phyloP scores from a whole-genome alignment of 2,113 vertebrate species.

The Phoxinus phoxinus region DNA sequence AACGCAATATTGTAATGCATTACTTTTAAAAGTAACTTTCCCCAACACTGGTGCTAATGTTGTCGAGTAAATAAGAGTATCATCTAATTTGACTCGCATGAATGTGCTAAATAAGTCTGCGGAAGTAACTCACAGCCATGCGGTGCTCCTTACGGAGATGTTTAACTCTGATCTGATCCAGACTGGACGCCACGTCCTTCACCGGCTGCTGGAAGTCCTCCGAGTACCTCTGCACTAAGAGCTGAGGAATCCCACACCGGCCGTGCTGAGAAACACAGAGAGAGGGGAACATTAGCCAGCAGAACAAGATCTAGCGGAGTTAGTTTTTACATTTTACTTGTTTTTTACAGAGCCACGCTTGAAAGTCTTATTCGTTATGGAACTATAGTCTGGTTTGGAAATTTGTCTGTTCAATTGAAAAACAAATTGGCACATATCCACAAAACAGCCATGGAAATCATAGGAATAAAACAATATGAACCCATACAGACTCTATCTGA shows the following conservation, averaged over 20 bases:
- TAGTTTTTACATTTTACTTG: too few species aligned
- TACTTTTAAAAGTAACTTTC: too few species aligned
- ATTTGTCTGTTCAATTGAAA: too few species aligned
- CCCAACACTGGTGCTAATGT: background rate
- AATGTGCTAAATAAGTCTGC: background rate
- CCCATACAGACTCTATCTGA: too few species aligned
- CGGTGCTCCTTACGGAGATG: slow-evolving; percentile 94
- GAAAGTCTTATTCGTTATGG: too few species aligned
- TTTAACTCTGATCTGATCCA: slow-evolving; percentile 93
- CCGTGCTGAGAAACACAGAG: slow-evolving; percentile 80
- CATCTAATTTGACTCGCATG: background rate
- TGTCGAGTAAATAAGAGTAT: background rate
- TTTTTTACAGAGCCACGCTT: too few species aligned
- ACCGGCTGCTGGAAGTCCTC: slow-evolving; percentile 88
- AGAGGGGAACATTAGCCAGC: slow-evolving; percentile 7
- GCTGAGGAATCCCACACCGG: slow-evolving; percentile 92
- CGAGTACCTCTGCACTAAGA: slow-evolving; percentile 90
- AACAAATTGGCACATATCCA: too few species aligned
- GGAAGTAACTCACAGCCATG: slow-evolving; percentile 88
- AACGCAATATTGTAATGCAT: too few species aligned
- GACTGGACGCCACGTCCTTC: slow-evolving; percentile 84
- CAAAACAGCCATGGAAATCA: too few species aligned
- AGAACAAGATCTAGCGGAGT: background rate
- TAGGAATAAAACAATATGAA: too few species aligned
- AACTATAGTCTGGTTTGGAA: too few species aligned